A percentile compares a stretch with the other conserved stretches of the same genome.
Evolutionary conservation across 1,140 invertebrate genomes (phyloP).

Genomic region (Penaeus chinensis): DNA sequence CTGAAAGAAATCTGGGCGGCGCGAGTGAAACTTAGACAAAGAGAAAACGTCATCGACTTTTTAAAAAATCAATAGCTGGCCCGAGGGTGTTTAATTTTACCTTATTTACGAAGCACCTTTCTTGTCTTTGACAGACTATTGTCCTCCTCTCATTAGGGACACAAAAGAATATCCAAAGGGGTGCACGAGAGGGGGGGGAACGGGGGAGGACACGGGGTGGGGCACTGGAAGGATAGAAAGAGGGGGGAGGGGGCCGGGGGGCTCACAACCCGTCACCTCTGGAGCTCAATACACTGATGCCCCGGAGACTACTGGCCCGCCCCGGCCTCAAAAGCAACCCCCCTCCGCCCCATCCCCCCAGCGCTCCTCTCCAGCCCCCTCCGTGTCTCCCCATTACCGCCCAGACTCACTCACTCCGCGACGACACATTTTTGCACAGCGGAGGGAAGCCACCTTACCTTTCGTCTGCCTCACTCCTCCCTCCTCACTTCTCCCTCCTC

Average conservation of each 20-base stretch:
- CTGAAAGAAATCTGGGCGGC: not conserved
- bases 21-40: conserved; percentile 29
- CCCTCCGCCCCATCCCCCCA: conserved; percentile 3
- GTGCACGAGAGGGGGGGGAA: conserved; percentile 29
- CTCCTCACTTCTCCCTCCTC: no score
- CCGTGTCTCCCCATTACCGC: no score
- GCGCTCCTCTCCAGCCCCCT: not conserved
- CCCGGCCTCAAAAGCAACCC: not conserved
- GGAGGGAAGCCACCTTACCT: no score
- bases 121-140: conserved; percentile 59
- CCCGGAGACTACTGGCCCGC: conserved; percentile 1
- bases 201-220: not conserved
- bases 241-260: not conserved
- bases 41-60: conserved; percentile 50
- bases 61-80: conserved; percentile 40
- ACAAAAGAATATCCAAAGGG: conserved; percentile 57
- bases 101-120: conserved; percentile 58
- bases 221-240: not conserved
- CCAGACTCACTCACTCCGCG: conserved; percentile 6
- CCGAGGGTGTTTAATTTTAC: conserved; percentile 59
- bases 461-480: no score
- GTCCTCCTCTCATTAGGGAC: conserved; percentile 55
- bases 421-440: no score
- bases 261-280: conserved; percentile 3
- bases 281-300: conserved; percentile 24